Evolutionary conservation across 2,888 invertebrate genomes (phyloP), one percentile per base, ranked within the genome.

Genomic region (Drosophila setosimentum): DNA sequence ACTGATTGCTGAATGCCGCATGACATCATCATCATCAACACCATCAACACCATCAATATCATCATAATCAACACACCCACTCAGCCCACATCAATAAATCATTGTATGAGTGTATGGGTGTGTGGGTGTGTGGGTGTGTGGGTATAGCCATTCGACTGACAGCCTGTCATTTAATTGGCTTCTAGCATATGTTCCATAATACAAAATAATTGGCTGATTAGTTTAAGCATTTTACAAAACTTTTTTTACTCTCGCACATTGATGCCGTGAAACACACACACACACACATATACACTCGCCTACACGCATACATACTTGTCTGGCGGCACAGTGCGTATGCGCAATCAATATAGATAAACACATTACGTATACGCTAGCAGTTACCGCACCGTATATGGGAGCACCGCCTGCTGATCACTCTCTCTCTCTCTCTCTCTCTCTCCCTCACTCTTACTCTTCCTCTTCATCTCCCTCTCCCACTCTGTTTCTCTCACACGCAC

Each of bases 361-460:
- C 35, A 82, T 84, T 87, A 89, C 89, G 85, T 85, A 85, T 87
- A 89, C 85, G 82, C 74, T 61, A 72, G 58, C 64, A 29, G 24
- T 50, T 69, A 67, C 70, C 78, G 82, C 69, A 80, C 85, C 85
- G 85, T 86, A 86, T 86, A 86, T 87, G 85, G 85, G 82, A 72
- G 71, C 69, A 60, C 68, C 40, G 73, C 54, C 81, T 69, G 45
- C 67, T 33, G 51, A 40, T 51, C 59, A 21, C 50, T n/a, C 59
- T 2, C 32, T 2, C 48, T 4, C 33, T 13, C 13, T n/a, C 49
- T 7, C 42, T 3, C 33, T 33, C 40, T 32, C 54, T 58, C 29
- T 30, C 33, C 33, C 35, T 45, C 6, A 8, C 29, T 35, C 40
- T 24, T 57, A 30, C 61, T 16, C n/a, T n/a, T n/a, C n/a, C n/a